Evolutionary conservation across 2,888 invertebrate genomes (phyloP).

Genomic region (Drosophila greeni): DNA sequence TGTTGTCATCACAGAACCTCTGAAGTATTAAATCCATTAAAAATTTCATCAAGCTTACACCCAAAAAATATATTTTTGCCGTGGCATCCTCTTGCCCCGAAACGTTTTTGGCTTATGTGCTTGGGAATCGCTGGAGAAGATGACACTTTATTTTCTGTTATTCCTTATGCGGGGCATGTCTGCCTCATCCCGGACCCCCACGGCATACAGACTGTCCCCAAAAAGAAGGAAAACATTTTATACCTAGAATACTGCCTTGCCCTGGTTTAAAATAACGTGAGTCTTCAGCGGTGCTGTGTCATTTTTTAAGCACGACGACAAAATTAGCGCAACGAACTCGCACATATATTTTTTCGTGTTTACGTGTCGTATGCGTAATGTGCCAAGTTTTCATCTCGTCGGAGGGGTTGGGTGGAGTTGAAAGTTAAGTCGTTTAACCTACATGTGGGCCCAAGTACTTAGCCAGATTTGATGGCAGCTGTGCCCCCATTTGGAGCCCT

Average conservation of each 20-base stretch:
- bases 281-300: constrained; percentile 30
- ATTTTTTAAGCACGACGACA: constrained; percentile 29
- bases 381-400: constrained; percentile 26
- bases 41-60: constrained; percentile 10
- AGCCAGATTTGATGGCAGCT: constrained; percentile 48
- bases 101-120: constrained; percentile 48
- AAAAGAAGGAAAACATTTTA: constrained; percentile 8
- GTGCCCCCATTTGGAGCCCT: constrained; percentile 14
- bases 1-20: neutral
- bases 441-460: constrained; percentile 48
- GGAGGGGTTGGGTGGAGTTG: constrained; percentile 21
- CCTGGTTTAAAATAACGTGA: constrained; percentile 47
- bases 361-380: constrained; percentile 60
- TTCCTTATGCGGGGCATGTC: constrained; percentile 57
- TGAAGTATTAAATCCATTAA: constrained; percentile 17
- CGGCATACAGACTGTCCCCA: neutral
- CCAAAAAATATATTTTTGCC: constrained; percentile 7
- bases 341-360: constrained; percentile 20
- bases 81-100: constrained; percentile 8
- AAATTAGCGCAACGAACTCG: constrained; percentile 65
- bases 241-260: constrained; percentile 23
- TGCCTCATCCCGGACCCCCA: constrained; percentile 20
- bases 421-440: constrained; percentile 59
- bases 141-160: constrained; percentile 55
- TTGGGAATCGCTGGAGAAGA: constrained; percentile 29